Evolutionary conservation across 2,888 invertebrate genomes (phyloP).

Genomic region (Noctua pronuba): DNA sequence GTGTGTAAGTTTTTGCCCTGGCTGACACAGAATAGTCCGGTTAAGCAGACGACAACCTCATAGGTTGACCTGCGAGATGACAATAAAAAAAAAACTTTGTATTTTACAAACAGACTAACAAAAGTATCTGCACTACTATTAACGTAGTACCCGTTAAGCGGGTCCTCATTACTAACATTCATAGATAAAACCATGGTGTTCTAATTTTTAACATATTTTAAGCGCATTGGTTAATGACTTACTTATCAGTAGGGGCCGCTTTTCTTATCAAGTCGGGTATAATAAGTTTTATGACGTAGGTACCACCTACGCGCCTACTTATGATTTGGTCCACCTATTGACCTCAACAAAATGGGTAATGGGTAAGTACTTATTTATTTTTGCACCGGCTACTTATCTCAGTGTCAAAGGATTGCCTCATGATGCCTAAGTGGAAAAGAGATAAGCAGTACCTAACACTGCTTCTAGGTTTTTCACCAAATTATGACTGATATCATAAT

Average conservation of each 20-base stretch:
- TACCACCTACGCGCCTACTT: not conserved
- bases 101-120: not conserved
- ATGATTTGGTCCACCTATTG: slow-evolving; percentile 10
- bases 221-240: slow-evolving; percentile 8
- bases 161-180: slow-evolving; percentile 33
- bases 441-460: not conserved
- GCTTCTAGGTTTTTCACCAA: slow-evolving; percentile 12
- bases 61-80: no score
- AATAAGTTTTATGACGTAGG: slow-evolving; percentile 2
- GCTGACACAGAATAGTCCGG: no score
- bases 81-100: no score
- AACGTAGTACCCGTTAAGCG: not conserved
- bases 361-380: not conserved
- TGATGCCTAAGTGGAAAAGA: not conserved
- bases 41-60: no score
- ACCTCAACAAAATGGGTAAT: not conserved
- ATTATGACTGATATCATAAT: not conserved
- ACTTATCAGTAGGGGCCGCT: slow-evolving; percentile 6
- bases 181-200: slow-evolving; percentile 34
- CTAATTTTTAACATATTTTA: slow-evolving; percentile 39
- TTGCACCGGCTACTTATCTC: not conserved
- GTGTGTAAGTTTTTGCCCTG: no score
- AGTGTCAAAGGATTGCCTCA: not conserved
- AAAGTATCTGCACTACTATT: not conserved
- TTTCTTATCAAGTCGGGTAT: slow-evolving; percentile 32